These are phyloP conservation scores for Erpetoichthys calabaricus DNA, from an alignment of 2,797 vertebrate species.

Conservation along the genomic window DNA sequence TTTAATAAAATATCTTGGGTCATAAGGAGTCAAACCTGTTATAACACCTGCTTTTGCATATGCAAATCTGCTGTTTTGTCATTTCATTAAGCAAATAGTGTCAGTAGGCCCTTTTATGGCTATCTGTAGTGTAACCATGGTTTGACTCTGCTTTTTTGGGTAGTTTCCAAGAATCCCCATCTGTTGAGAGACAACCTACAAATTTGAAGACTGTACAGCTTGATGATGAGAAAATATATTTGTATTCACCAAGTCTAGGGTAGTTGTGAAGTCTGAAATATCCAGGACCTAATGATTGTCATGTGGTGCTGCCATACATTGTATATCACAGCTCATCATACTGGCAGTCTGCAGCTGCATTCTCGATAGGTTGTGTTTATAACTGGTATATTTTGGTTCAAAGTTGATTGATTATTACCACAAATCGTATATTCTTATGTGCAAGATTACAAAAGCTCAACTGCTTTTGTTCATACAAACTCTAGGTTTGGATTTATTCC, in stretches of 20 bases:
- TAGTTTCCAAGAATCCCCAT: not conserved
- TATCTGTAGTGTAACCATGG: constrained; percentile 37
- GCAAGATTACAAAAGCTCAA: too few species aligned
- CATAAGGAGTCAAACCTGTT: constrained; percentile 87
- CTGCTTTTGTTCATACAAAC: too few species aligned
- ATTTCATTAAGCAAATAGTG: constrained; percentile 73
- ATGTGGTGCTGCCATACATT: constrained; percentile 57
- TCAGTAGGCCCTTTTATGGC: constrained; percentile 58
- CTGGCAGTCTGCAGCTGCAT: constrained; percentile 64
- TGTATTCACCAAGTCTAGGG: constrained; percentile 57
- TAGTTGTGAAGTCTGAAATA: constrained; percentile 61
- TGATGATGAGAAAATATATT: constrained; percentile 50
- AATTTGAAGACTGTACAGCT: constrained; percentile 35
- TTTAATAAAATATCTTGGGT: constrained; percentile 53
- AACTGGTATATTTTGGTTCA: constrained; percentile 63
- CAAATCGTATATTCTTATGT: constrained; percentile 18
- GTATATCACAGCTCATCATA: constrained; percentile 72
- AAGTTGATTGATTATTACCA: constrained; percentile 75
- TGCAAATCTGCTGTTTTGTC: constrained; percentile 90
- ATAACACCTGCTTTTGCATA: constrained; percentile 82
- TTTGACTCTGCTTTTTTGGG: constrained; percentile 48
- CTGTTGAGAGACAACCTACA: constrained; percentile 46
- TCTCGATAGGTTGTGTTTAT: constrained; percentile 64
- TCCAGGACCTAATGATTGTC: constrained; percentile 57
- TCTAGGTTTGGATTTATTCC: too few species aligned